These are phyloP conservation scores for Galago senegalensis DNA, from an alignment of 2,797 vertebrate genomes.

Conservation along the genomic window DNA sequence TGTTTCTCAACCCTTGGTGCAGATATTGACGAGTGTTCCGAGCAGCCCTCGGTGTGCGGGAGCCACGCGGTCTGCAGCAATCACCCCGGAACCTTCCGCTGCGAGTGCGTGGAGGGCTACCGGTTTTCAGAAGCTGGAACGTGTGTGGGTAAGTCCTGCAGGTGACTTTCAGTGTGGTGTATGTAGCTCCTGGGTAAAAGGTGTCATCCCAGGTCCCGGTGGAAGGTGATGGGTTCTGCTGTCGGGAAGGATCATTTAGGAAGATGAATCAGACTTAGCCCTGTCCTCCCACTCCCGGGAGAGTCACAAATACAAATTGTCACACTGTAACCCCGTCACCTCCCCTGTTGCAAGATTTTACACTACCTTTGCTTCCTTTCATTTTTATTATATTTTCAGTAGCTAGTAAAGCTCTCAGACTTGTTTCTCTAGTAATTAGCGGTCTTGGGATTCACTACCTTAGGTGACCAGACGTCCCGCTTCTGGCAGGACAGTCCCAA, in stretches of 20 bases:
- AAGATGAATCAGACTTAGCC: not conserved
- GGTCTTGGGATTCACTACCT: not conserved
- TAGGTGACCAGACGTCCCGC: too few relatives aligned
- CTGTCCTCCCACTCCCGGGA: too few relatives aligned
- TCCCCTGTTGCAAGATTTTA: not conserved
- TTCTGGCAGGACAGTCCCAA: too few relatives aligned
- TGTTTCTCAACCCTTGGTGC: not conserved
- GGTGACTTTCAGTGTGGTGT: accelerated
- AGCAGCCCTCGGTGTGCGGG: constrained; percentile 92
- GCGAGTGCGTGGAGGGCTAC: constrained; percentile 95
- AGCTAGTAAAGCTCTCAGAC: not conserved
- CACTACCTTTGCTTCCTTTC: not conserved
- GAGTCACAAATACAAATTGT: accelerated
- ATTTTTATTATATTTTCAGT: not conserved
- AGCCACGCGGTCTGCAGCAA: constrained; percentile 94
- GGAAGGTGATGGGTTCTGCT: not conserved
- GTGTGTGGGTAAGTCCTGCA: constrained; percentile 92
- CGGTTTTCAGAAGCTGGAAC: constrained; percentile 93
- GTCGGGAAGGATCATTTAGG: accelerated
- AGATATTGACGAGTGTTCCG: constrained; percentile 97
- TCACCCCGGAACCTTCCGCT: constrained; percentile 96
- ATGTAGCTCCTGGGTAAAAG: accelerated
- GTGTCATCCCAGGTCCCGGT: accelerated
- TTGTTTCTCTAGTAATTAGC: not conserved
- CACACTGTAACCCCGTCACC: accelerated